These are phyloP conservation scores for Apostichopus parvimensis DNA, from an alignment of 35 echinoderm and acorn worm species.

Conservation along the genomic window DNA sequence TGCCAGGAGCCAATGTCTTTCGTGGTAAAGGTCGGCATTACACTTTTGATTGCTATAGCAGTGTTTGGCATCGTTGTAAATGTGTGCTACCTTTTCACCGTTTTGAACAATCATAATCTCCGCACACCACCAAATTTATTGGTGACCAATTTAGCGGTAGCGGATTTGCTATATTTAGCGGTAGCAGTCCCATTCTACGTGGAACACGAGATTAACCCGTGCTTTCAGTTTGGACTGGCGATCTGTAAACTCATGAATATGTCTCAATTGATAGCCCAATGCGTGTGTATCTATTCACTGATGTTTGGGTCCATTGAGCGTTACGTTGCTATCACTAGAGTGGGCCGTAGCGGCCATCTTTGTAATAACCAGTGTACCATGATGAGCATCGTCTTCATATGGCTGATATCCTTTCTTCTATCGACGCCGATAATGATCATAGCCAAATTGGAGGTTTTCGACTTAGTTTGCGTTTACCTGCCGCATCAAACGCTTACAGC, in stretches of 20 bases:
- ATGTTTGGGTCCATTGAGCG: slow-evolving; percentile 55
- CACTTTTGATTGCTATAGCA: neutral
- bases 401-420: slow-evolving; percentile 52
- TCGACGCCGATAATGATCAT: slow-evolving; percentile 52
- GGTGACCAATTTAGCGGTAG: slow-evolving; percentile 44
- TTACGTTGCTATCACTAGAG: slow-evolving; percentile 44
- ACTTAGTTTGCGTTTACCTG: slow-evolving; percentile 40
- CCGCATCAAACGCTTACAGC: neutral
- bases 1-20: slow-evolving; percentile 11
- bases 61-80: slow-evolving; percentile 54
- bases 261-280: slow-evolving; percentile 12
- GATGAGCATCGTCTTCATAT: slow-evolving; percentile 57
- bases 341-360: slow-evolving; percentile 32
- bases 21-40: neutral
- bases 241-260: slow-evolving; percentile 44
- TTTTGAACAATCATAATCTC: slow-evolving; percentile 47
- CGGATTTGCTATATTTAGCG: slow-evolving; percentile 49
- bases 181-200: slow-evolving; percentile 56
- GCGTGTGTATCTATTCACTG: slow-evolving; percentile 61
- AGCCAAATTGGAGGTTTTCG: neutral
- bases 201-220: slow-evolving; percentile 48
- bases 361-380: slow-evolving; percentile 27
- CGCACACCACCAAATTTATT: slow-evolving; percentile 59
- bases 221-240: slow-evolving; percentile 53
- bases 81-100: slow-evolving; percentile 37